These are phyloP conservation scores for Rhopalosiphum maidis DNA, from an alignment of 1,140 invertebrate species.

Conservation along the genomic window DNA sequence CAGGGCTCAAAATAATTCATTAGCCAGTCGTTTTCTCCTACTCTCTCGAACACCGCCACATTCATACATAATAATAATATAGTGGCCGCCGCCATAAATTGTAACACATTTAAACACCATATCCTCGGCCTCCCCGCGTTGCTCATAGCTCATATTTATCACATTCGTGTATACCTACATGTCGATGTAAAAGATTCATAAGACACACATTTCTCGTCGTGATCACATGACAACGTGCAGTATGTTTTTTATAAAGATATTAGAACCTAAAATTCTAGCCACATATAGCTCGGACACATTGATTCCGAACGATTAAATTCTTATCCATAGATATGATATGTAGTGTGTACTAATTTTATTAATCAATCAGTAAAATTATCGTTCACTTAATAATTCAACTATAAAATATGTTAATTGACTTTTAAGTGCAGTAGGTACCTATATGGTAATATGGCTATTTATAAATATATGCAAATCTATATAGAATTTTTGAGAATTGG, in stretches of 20 bases:
- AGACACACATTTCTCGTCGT: neutral
- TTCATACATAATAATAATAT: neutral
- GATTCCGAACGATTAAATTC: neutral
- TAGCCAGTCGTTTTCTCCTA: slow-evolving; percentile 28
- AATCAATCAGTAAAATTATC: too few species aligned
- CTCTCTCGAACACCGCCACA: neutral
- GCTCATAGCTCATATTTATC: neutral
- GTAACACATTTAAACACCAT: slow-evolving; percentile 23
- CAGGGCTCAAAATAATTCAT: slow-evolving; percentile 35
- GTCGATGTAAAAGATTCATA: neutral
- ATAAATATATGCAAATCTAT: too few species aligned
- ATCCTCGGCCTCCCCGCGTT: too few species aligned
- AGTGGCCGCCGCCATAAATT: slow-evolving; percentile 5
- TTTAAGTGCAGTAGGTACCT: too few species aligned
- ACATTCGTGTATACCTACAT: neutral
- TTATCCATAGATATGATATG: neutral
- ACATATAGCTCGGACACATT: neutral
- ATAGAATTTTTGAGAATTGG: too few species aligned
- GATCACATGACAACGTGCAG: neutral
- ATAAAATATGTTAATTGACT: too few species aligned
- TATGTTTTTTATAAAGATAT: neutral
- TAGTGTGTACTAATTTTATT: too few species aligned
- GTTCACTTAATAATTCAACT: too few species aligned
- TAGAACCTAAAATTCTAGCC: neutral
- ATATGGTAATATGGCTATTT: too few species aligned